phyloP scores from a whole-genome alignment of 1,140 invertebrate species.

The Heterodera schachtii region DNA sequence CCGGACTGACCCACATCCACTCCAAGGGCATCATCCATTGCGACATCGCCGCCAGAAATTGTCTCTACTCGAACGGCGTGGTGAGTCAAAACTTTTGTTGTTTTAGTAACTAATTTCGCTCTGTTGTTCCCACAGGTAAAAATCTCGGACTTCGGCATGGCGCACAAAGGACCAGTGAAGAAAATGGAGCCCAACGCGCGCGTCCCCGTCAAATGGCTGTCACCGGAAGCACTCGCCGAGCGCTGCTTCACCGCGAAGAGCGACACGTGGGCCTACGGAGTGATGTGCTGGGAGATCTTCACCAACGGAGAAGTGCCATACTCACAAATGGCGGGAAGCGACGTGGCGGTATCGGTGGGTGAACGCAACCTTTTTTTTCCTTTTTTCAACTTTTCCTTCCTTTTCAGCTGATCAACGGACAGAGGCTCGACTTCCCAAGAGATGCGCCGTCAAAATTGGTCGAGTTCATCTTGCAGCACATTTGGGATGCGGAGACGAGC shows the following conservation, averaged over 20 bases:
- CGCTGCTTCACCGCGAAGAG: constrained; percentile 39
- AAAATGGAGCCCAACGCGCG: constrained; percentile 13
- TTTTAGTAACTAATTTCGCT: not conserved
- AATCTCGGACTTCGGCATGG: constrained; percentile 43
- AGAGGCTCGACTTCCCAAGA: not conserved
- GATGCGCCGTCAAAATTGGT: not conserved
- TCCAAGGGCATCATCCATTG: constrained; percentile 26
- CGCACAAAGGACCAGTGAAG: constrained; percentile 25
- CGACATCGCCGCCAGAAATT: constrained; percentile 43
- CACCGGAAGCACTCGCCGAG: constrained; percentile 35
- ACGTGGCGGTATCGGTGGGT: constrained; percentile 31
- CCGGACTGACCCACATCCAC: constrained; percentile 41
- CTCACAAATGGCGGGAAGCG: constrained; percentile 28
- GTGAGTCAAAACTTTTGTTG: not conserved
- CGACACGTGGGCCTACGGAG: constrained; percentile 38
- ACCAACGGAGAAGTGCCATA: constrained; percentile 38
- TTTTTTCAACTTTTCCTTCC: constrained; percentile 7
- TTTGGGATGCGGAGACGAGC: not conserved
- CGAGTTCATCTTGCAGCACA: not conserved
- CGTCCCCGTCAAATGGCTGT: constrained; percentile 43
- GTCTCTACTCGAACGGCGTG: constrained; percentile 24
- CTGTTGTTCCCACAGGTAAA: constrained; percentile 30
- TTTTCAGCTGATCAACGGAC: not conserved
- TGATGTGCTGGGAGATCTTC: constrained; percentile 40
- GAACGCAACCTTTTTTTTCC: not conserved